Evolutionary conservation across 2,888 invertebrate species (phyloP).

Genomic region (Sinopyrophorus schimmeli): DNA sequence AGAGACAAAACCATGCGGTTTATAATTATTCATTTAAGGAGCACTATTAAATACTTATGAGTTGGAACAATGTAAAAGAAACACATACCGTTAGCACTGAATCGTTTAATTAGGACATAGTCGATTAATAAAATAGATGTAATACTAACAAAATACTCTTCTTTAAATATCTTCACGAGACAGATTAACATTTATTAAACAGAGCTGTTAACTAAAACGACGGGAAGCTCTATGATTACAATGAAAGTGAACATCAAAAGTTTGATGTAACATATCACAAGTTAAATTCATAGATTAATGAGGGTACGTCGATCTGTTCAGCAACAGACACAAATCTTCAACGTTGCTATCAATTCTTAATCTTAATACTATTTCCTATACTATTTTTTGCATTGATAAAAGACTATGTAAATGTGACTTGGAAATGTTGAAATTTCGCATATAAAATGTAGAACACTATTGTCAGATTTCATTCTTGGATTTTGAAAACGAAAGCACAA

Average conservation of each 20-base stretch:
- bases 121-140: slow-evolving; percentile 39
- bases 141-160: slow-evolving; percentile 56
- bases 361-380: slow-evolving; percentile 11
- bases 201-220: slow-evolving; percentile 14
- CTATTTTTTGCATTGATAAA: slow-evolving; percentile 16
- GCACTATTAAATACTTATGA: too few relatives aligned
- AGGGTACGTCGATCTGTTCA: slow-evolving; percentile 18
- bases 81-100: slow-evolving; percentile 14
- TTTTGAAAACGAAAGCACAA: not conserved
- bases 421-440: slow-evolving; percentile 15
- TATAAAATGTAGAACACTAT: slow-evolving; percentile 16
- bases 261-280: slow-evolving; percentile 38
- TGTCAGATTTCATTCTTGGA: slow-evolving; percentile 23
- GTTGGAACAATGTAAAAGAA: slow-evolving; percentile 7
- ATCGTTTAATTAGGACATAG: slow-evolving; percentile 35
- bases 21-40: too few relatives aligned
- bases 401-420: slow-evolving; percentile 7
- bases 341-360: slow-evolving; percentile 14
- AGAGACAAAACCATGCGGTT: too few relatives aligned
- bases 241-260: slow-evolving; percentile 18
- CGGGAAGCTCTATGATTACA: slow-evolving; percentile 21
- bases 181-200: slow-evolving; percentile 24
- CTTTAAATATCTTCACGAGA: slow-evolving; percentile 54
- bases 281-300: slow-evolving; percentile 36
- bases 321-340: slow-evolving; percentile 11